A percentile compares a stretch with the other conserved stretches of the same genome.
Evolutionary conservation across 2,888 invertebrate species (phyloP).

Genomic region (Elysia crispata): DNA sequence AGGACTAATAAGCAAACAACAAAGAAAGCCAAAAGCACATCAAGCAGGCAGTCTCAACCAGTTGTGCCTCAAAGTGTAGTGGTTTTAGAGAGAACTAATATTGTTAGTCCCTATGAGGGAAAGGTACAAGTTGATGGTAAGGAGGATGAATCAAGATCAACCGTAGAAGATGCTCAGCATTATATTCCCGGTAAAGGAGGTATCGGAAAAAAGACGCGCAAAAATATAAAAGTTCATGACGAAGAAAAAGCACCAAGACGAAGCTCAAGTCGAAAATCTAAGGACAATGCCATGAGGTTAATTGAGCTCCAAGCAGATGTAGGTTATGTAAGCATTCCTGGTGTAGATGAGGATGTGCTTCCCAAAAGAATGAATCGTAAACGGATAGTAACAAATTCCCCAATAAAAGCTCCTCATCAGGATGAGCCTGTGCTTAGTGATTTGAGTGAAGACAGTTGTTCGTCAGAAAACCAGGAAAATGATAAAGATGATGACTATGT

Average conservation of each 20-base stretch:
- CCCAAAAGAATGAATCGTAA: constrained; percentile 23
- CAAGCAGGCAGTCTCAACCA: not conserved
- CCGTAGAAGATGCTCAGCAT: too few relatives aligned
- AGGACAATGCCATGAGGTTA: constrained; percentile 48
- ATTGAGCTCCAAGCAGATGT: constrained; percentile 48
- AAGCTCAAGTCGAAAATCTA: constrained; percentile 45
- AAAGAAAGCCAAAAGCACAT: constrained; percentile 32
- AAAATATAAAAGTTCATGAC: too few relatives aligned
- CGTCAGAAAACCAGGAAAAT: constrained; percentile 27
- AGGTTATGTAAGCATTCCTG: constrained; percentile 27
- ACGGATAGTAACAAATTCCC: not conserved
- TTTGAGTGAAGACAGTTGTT: constrained; percentile 18
- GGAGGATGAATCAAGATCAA: too few relatives aligned
- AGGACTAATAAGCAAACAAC: constrained; percentile 18
- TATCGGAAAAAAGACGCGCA: too few relatives aligned
- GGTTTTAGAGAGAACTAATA: too few relatives aligned
- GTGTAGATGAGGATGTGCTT: not conserved
- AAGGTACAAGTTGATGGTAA: too few relatives aligned
- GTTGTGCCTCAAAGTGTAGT: too few relatives aligned
- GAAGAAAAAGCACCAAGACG: constrained; percentile 35
- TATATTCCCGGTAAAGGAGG: too few relatives aligned
- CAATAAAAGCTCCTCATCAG: not conserved
- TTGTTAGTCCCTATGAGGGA: too few relatives aligned
- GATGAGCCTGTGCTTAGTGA: constrained; percentile 16
- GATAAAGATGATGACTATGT: constrained; percentile 43